Evolutionary conservation across 2,888 invertebrate genomes (phyloP).

Genomic region (Nemotelus nigrinus): DNA sequence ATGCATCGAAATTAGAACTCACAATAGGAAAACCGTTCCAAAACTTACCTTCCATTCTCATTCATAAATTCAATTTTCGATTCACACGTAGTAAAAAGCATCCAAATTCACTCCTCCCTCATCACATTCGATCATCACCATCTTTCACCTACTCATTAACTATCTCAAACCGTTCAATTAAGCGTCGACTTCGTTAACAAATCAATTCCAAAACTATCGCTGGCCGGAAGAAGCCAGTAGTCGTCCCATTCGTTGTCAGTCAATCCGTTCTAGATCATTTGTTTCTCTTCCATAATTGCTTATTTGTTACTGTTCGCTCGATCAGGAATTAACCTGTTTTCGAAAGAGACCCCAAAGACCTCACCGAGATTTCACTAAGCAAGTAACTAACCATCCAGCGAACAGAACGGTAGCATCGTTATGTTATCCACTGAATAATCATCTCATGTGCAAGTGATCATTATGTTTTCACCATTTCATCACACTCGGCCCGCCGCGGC

Average conservation of each 20-base stretch:
- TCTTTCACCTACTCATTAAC: too few relatives aligned
- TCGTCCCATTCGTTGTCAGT: background rate
- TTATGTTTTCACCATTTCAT: slow-evolving; percentile 38
- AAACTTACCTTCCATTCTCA: too few relatives aligned
- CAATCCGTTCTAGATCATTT: background rate
- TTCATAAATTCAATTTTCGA: too few relatives aligned
- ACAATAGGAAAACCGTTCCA: too few relatives aligned
- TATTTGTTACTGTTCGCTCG: slow-evolving; percentile 17
- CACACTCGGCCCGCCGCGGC: background rate
- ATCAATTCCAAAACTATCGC: background rate
- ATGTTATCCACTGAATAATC: slow-evolving; percentile 21
- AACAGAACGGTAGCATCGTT: background rate
- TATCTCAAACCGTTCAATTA: too few relatives aligned
- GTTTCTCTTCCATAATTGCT: slow-evolving; percentile 16
- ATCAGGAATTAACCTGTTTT: slow-evolving; percentile 7
- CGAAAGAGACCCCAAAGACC: background rate
- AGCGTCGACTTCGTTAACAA: background rate
- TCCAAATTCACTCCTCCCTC: too few relatives aligned
- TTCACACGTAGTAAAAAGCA: too few relatives aligned
- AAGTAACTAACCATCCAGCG: too few relatives aligned
- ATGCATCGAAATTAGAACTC: too few relatives aligned
- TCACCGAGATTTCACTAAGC: background rate
- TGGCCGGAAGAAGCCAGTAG: background rate
- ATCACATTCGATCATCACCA: too few relatives aligned
- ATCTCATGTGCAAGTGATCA: slow-evolving; percentile 16